Conservation (phyloP, 1,140 invertebrate genomes). For the Drosophila tani region DNA sequence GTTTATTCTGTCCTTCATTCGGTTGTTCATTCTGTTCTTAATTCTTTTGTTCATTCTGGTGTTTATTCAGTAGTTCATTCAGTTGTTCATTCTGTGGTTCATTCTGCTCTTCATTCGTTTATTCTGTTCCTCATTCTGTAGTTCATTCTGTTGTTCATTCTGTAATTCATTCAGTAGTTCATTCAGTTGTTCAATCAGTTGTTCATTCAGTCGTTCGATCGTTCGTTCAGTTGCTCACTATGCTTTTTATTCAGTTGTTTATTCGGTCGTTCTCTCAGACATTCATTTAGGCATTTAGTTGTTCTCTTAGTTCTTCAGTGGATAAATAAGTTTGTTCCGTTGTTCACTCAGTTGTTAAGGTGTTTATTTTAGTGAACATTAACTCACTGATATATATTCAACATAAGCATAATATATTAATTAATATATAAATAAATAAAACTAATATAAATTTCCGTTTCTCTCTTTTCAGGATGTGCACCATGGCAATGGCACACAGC, state of each 20-base stretch:
- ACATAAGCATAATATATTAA: no score
- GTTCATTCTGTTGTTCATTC: not conserved
- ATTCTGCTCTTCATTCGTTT: not conserved
- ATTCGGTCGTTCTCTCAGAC: not conserved
- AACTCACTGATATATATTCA: not conserved
- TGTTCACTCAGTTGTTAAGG: not conserved
- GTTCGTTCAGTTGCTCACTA: no score
- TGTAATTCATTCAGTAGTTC: not conserved
- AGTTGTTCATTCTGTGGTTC: no score
- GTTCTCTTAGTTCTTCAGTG: not conserved
- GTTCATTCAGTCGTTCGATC: no score
- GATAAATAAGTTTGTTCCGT: not conserved
- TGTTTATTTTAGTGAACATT: not conserved
- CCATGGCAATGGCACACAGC: conserved; percentile 99
- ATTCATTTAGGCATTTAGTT: not conserved
- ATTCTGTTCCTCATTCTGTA: not conserved
- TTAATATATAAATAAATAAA: not conserved
- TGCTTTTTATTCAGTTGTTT: not conserved
- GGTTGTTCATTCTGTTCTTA: no score
- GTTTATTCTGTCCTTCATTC: not conserved
- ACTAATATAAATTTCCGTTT: not conserved
- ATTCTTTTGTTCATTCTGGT: no score
- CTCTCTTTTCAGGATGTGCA: conserved; percentile 94
- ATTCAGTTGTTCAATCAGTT: not conserved
- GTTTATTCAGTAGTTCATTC: no score